phyloP scores from a whole-genome alignment of 2,113 vertebrate genomes.

The Clupea harengus region DNA sequence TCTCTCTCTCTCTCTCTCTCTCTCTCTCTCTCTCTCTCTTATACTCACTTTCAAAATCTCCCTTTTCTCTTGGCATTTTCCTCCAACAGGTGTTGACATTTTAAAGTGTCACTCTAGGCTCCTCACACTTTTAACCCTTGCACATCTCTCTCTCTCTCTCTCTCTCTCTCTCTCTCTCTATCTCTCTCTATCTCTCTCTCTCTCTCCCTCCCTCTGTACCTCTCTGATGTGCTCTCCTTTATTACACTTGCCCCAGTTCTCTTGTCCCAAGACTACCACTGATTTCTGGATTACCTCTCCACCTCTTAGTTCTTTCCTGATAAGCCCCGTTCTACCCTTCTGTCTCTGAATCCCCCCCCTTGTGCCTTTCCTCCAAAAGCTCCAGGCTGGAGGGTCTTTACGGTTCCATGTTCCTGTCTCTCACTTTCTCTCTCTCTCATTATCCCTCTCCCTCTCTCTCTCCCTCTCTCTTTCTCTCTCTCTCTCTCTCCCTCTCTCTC shows the following conservation, averaged over 20 bases:
- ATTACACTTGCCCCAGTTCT: background rate
- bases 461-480: background rate
- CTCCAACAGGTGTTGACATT: constrained; percentile 40
- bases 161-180: background rate
- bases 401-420: background rate
- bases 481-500: background rate
- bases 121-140: background rate
- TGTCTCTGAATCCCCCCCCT: background rate
- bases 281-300: background rate
- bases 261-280: background rate
- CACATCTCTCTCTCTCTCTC: background rate
- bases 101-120: constrained; percentile 24
- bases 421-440: background rate
- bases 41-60: constrained; percentile 7
- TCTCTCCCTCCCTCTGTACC: background rate
- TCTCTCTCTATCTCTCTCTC: background rate
- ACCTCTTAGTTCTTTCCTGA: background rate
- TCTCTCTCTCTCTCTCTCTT: constrained; percentile 21
- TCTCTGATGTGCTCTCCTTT: background rate
- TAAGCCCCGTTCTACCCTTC: background rate
- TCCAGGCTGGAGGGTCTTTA: no score
- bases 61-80: constrained; percentile 7
- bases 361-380: background rate
- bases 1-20: background rate
- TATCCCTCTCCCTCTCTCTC: background rate